These are phyloP conservation scores for Desmophyllum pertusum DNA, from an alignment of 92 coral and sea anemone genomes.

Conservation along the genomic window DNA sequence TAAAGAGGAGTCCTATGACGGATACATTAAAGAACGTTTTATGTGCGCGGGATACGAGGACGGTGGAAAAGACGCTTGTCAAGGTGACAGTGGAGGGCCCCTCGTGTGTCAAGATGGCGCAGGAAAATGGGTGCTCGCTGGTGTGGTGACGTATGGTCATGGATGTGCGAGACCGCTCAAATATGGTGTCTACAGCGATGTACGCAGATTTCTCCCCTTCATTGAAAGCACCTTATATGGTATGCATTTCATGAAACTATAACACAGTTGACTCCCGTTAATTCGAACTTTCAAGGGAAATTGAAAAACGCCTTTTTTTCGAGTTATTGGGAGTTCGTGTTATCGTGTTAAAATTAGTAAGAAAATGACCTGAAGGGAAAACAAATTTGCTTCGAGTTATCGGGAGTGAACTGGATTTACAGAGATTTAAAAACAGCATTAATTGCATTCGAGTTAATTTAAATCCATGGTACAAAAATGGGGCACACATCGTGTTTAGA, in stretches of 20 bases:
- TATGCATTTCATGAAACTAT: slow-evolving; percentile 24
- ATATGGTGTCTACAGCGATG: slow-evolving; percentile 91
- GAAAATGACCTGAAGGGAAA: too few species aligned
- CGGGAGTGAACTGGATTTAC: too few species aligned
- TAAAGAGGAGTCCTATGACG: slow-evolving; percentile 77
- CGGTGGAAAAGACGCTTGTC: slow-evolving; percentile 91
- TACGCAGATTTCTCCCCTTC: slow-evolving; percentile 78
- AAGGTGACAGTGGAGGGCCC: slow-evolving; percentile 98
- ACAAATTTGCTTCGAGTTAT: too few species aligned
- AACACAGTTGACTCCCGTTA: not conserved
- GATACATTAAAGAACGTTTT: slow-evolving; percentile 68
- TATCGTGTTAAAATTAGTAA: too few species aligned
- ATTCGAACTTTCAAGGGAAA: not conserved
- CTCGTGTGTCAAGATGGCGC: slow-evolving; percentile 82
- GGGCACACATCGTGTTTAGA: too few species aligned
- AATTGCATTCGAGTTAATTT: too few species aligned
- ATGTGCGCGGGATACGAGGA: slow-evolving; percentile 89
- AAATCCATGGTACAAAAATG: too few species aligned
- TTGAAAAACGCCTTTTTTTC: too few species aligned
- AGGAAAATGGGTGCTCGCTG: slow-evolving; percentile 87
- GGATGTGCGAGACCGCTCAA: slow-evolving; percentile 89
- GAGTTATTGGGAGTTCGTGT: too few species aligned
- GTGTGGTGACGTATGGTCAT: slow-evolving; percentile 90
- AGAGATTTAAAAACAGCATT: too few species aligned
- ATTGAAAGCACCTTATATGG: slow-evolving; percentile 87